A percentile compares a stretch with the other conserved stretches of the same genome.
Evolutionary conservation across 2,113 vertebrate species (phyloP).

Genomic region (Potamarius usumacintae): DNA sequence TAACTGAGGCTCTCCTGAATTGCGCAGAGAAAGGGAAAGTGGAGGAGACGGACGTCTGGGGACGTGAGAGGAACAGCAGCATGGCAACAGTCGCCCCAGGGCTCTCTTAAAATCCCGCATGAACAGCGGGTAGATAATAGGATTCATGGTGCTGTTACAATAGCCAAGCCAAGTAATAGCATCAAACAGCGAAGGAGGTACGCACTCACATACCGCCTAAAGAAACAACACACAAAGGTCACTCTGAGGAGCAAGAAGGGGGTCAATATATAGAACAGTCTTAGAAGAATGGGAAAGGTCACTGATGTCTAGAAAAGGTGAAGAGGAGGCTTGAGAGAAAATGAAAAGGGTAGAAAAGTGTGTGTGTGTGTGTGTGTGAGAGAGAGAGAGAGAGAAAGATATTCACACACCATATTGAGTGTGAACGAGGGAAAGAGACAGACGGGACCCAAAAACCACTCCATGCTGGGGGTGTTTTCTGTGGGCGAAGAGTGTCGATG

Average conservation of each 20-base stretch:
- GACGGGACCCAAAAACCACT: constrained; percentile 50
- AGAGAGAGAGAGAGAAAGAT: constrained; percentile 22
- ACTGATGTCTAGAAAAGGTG: constrained; percentile 34
- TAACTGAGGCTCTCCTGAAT: constrained; percentile 82
- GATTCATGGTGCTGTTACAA: constrained; percentile 98
- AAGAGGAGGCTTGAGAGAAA: constrained; percentile 15
- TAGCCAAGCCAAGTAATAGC: constrained; percentile 95
- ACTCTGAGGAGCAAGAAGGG: not conserved
- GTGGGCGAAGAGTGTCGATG: constrained; percentile 67
- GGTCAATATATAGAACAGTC: constrained; percentile 16
- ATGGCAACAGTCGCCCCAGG: constrained; percentile 84
- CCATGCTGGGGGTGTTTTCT: constrained; percentile 56
- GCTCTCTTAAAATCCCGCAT: constrained; percentile 97
- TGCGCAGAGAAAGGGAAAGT: constrained; percentile 86
- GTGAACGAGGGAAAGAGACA: constrained; percentile 62
- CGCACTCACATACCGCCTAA: constrained; percentile 85
- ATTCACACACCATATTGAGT: constrained; percentile 75
- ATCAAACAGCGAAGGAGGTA: constrained; percentile 83
- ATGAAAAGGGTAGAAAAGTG: constrained; percentile 29
- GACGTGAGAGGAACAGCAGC: constrained; percentile 68
- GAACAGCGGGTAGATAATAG: constrained; percentile 96
- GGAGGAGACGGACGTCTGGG: constrained; percentile 73
- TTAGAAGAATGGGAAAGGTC: constrained; percentile 41
- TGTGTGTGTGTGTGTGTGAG: constrained; percentile 5
- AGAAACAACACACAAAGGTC: constrained; percentile 33